phyloP scores from a whole-genome alignment of 2,797 vertebrate genomes.

The Hippoglossus hippoglossus region DNA sequence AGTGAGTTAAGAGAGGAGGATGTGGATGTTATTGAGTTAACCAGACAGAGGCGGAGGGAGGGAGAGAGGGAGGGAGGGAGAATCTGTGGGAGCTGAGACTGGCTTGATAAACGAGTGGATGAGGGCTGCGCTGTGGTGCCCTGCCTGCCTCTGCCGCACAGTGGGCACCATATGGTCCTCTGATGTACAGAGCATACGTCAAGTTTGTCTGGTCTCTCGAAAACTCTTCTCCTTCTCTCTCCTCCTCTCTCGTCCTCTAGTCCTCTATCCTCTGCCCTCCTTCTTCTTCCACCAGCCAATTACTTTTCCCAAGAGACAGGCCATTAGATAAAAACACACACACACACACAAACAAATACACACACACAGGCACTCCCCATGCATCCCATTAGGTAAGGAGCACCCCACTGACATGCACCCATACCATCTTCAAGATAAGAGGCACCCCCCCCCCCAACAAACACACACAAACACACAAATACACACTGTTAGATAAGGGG shows the following conservation, averaged over 20 bases:
- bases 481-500: slow-evolving; percentile 41
- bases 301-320: slow-evolving; percentile 68
- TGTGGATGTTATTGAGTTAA: slow-evolving; percentile 78
- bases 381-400: slow-evolving; percentile 66
- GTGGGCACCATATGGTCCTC: slow-evolving; percentile 77
- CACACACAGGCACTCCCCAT: slow-evolving; percentile 38
- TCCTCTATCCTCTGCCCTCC: background rate
- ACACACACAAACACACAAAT: slow-evolving; percentile 43
- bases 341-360: slow-evolving; percentile 27
- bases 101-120: slow-evolving; percentile 55
- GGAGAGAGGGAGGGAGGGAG: slow-evolving; percentile 47
- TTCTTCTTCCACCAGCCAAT: slow-evolving; percentile 52
- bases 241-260: background rate
- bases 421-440: slow-evolving; percentile 54
- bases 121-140: slow-evolving; percentile 55
- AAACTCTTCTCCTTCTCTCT: slow-evolving; percentile 27
- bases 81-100: slow-evolving; percentile 31
- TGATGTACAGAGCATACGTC: slow-evolving; percentile 63
- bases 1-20: slow-evolving; percentile 55
- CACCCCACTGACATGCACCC: slow-evolving; percentile 58
- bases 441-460: slow-evolving; percentile 41
- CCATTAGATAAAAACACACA: slow-evolving; percentile 66
- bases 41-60: slow-evolving; percentile 59
- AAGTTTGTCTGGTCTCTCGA: slow-evolving; percentile 51
- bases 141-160: slow-evolving; percentile 54